phyloP scores from a whole-genome alignment of 1,140 invertebrate species.

The Drosophila nannoptera region DNA sequence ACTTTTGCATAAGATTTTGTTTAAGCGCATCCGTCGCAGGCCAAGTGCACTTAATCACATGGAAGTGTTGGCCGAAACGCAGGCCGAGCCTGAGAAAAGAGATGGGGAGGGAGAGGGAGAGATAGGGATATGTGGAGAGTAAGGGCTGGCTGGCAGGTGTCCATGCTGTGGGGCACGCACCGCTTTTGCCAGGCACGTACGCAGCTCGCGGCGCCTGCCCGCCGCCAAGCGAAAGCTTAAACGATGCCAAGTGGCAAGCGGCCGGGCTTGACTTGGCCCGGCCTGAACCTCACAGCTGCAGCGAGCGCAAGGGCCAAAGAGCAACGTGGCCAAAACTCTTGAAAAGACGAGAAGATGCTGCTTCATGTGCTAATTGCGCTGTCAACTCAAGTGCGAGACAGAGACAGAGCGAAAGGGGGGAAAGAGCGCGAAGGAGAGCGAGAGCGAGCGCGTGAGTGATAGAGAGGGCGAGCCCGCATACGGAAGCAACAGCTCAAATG shows the following conservation, averaged over 20 bases:
- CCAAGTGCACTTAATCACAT: slow-evolving; percentile 74
- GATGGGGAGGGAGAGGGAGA: slow-evolving; percentile 20
- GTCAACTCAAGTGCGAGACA: slow-evolving; percentile 57
- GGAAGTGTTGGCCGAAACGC: slow-evolving; percentile 34
- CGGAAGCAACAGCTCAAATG: slow-evolving; percentile 25
- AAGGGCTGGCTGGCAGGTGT: slow-evolving; percentile 26
- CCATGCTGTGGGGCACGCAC: slow-evolving; percentile 23
- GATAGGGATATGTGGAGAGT: background rate
- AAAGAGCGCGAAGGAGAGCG: no score
- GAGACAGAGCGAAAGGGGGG: slow-evolving; percentile 15
- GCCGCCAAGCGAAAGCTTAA: slow-evolving; percentile 56
- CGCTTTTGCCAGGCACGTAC: slow-evolving; percentile 51
- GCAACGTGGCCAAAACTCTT: slow-evolving; percentile 58
- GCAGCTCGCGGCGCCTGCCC: slow-evolving; percentile 18
- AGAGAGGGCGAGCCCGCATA: background rate
- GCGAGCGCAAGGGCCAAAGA: slow-evolving; percentile 33
- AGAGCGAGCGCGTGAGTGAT: no score
- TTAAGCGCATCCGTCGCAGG: slow-evolving; percentile 41
- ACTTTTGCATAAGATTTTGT: slow-evolving; percentile 49
- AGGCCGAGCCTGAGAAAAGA: background rate
- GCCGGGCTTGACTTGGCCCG: slow-evolving; percentile 12
- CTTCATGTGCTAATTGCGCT: slow-evolving; percentile 77
- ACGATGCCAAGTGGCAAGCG: slow-evolving; percentile 72
- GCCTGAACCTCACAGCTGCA: slow-evolving; percentile 15
- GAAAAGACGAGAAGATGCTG: slow-evolving; percentile 68